A percentile compares a stretch with the other conserved stretches of the same genome.
Conservation (phyloP, 2,888 invertebrate genomes). For the Drosophila kuntzei region DNA sequence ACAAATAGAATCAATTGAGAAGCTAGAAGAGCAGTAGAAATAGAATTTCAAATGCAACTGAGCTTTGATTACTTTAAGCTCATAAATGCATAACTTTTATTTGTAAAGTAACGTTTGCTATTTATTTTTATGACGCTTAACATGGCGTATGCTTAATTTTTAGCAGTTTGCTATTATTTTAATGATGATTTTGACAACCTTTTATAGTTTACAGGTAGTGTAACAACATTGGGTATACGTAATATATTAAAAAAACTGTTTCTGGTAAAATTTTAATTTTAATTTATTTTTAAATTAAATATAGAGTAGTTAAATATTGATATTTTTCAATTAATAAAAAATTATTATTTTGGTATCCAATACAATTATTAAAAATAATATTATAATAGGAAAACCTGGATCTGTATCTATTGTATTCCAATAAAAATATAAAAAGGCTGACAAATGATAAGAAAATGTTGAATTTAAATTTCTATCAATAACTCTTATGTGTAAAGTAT, state of each 20-base stretch:
- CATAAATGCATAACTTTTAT: constrained; percentile 5
- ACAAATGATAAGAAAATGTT: too few relatives aligned
- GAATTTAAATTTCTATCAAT: too few relatives aligned
- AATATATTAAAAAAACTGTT: too few relatives aligned
- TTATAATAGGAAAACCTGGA: too few relatives aligned
- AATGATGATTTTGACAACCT: constrained; percentile 50
- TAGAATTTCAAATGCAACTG: background rate
- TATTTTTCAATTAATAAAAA: too few relatives aligned
- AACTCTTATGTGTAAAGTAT: background rate
- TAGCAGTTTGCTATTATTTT: constrained; percentile 20
- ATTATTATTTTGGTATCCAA: too few relatives aligned
- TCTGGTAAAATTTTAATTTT: too few relatives aligned
- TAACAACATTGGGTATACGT: constrained; percentile 70
- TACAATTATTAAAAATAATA: too few relatives aligned
- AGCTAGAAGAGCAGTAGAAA: background rate
- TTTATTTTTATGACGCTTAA: background rate
- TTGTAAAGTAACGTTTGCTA: background rate
- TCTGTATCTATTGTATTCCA: too few relatives aligned
- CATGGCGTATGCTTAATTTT: constrained; percentile 17
- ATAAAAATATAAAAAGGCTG: too few relatives aligned
- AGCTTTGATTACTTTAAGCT: constrained; percentile 7
- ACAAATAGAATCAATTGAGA: background rate
- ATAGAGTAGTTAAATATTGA: too few relatives aligned
- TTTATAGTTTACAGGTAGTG: constrained; percentile 33
- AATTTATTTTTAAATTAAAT: too few relatives aligned